phyloP scores from a whole-genome alignment of 2,888 invertebrate species.

The Polydrusus pterygomalis region DNA sequence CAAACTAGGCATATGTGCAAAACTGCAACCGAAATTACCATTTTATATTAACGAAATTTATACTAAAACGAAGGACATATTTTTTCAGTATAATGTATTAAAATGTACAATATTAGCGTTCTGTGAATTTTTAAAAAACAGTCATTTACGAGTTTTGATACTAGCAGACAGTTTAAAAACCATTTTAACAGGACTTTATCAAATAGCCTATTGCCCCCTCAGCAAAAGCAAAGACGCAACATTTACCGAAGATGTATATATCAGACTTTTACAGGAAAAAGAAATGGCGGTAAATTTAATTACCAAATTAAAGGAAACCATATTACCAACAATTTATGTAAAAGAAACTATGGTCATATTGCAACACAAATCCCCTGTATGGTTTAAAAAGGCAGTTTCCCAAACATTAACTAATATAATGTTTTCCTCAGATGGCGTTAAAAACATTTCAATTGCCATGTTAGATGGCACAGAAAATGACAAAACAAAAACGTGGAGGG shows the following conservation, averaged over 20 bases:
- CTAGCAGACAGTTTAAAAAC: constrained; percentile 76
- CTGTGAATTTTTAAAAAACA: constrained; percentile 72
- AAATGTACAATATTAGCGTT: constrained; percentile 74
- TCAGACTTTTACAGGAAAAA: constrained; percentile 74
- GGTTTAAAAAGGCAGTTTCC: constrained; percentile 78
- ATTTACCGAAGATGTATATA: constrained; percentile 77
- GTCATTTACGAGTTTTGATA: constrained; percentile 76
- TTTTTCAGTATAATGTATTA: constrained; percentile 74
- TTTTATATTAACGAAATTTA: constrained; percentile 56
- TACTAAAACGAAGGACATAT: constrained; percentile 65
- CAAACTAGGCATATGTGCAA: constrained; percentile 80
- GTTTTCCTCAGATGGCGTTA: constrained; percentile 77
- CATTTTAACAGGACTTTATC: constrained; percentile 81
- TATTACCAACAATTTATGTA: constrained; percentile 78
- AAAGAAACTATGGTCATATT: constrained; percentile 82
- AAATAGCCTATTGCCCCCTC: constrained; percentile 80
- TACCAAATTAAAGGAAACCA: constrained; percentile 73
- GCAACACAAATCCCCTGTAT: constrained; percentile 75
- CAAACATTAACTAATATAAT: constrained; percentile 78
- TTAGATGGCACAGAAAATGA: constrained; percentile 71
- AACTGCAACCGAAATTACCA: constrained; percentile 76
- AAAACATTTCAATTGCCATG: constrained; percentile 79
- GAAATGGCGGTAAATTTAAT: constrained; percentile 74
- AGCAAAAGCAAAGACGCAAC: constrained; percentile 75
- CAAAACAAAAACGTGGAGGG: constrained; percentile 79